Conservation (phyloP, 2,113 vertebrate genomes). For the Bucco capensis region DNA sequence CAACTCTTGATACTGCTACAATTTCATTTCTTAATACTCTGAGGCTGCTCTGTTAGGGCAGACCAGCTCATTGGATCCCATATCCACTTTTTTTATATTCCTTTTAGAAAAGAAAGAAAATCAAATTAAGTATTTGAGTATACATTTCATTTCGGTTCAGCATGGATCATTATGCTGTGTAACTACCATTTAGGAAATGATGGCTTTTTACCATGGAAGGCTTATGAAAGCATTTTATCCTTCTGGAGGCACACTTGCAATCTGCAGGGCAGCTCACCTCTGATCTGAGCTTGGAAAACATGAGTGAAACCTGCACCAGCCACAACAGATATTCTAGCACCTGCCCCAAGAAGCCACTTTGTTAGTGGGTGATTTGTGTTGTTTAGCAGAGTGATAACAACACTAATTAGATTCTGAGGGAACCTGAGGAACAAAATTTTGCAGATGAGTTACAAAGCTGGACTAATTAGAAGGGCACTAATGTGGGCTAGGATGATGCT, state of each 20-base stretch:
- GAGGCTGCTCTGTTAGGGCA: neutral
- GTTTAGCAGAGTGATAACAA: neutral
- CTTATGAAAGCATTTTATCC: neutral
- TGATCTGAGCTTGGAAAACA: neutral
- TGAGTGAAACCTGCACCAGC: neutral
- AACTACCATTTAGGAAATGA: neutral
- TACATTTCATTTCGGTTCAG: neutral
- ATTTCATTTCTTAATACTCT: neutral
- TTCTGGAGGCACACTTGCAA: accelerated
- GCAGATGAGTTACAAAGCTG: neutral
- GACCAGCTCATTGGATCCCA: neutral
- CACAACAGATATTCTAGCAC: accelerated
- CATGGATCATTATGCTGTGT: neutral
- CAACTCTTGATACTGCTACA: neutral
- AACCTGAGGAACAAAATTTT: neutral
- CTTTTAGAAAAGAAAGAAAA: neutral
- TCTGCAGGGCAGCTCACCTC: neutral
- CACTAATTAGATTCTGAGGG: neutral
- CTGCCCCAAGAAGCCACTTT: neutral
- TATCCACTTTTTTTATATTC: neutral
- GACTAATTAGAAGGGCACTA: neutral
- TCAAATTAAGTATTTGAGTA: neutral
- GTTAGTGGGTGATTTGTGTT: too few species aligned
- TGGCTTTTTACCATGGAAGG: neutral
- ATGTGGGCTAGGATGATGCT: neutral